Evolutionary conservation across 2,113 vertebrate species (phyloP).

Genomic region (Sporophila hypoxantha): DNA sequence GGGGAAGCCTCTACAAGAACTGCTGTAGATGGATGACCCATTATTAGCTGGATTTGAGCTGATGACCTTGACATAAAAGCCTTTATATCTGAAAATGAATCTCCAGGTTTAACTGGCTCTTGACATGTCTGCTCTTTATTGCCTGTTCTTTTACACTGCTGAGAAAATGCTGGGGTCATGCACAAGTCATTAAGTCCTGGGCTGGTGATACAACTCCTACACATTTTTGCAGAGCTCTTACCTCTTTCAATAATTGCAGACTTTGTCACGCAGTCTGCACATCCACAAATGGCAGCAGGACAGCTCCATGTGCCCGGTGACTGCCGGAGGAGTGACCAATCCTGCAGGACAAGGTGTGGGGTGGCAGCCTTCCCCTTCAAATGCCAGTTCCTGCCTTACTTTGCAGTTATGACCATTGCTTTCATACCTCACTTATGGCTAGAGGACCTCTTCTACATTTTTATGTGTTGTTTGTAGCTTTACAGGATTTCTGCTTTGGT

Average conservation of each 20-base stretch:
- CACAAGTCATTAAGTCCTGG: neutral
- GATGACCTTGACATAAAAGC: neutral
- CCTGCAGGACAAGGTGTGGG: accelerated
- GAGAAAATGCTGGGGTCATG: neutral
- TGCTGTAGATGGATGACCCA: neutral
- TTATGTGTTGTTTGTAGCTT: neutral
- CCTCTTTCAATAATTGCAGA: accelerated
- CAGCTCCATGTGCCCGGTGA: accelerated
- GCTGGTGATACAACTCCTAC: neutral
- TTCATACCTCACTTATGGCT: neutral
- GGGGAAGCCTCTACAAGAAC: neutral
- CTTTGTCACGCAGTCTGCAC: neutral
- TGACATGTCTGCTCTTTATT: neutral
- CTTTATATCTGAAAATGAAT: neutral
- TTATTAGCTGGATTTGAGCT: neutral
- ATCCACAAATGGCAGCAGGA: neutral
- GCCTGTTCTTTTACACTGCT: neutral
- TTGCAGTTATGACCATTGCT: neutral
- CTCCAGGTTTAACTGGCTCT: neutral
- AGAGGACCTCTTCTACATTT: neutral
- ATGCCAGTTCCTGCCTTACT: neutral
- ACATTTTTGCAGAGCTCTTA: neutral
- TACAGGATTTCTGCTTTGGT: neutral
- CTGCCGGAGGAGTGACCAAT: accelerated
- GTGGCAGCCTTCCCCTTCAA: neutral